A percentile compares a stretch with the other conserved stretches of the same genome.
These are phyloP conservation scores for Elaphurus davidianus DNA, from an alignment of 2,113 vertebrate species.

Conservation along the genomic window DNA sequence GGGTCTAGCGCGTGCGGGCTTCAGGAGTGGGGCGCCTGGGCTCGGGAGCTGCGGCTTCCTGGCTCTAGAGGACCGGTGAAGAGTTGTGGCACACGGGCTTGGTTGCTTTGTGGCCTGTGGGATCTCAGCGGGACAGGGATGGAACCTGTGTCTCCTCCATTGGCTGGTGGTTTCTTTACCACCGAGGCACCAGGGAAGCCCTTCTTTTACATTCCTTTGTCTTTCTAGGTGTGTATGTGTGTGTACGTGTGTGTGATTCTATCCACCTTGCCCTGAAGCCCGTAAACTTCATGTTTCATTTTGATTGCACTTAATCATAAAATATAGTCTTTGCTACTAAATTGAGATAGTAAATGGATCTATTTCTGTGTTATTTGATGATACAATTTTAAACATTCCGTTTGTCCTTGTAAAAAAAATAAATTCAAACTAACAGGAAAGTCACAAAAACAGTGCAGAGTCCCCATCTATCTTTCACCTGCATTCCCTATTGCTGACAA, in stretches of 20 bases:
- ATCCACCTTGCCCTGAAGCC: neutral
- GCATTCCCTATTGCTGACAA: neutral
- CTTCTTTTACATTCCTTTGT: neutral
- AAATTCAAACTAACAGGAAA: neutral
- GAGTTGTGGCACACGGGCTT: rapidly evolving
- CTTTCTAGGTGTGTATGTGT: neutral
- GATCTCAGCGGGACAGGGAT: neutral
- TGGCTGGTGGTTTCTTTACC: neutral
- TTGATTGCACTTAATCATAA: neutral
- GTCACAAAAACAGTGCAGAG: neutral
- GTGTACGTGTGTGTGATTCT: neutral
- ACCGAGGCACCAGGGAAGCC: neutral
- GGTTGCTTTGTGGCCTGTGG: neutral
- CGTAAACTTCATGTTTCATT: neutral
- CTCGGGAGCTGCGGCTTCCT: neutral
- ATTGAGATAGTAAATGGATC: neutral
- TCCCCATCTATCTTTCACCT: too few species aligned
- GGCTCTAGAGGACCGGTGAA: neutral
- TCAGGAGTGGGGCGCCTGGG: neutral
- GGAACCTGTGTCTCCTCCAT: rapidly evolving
- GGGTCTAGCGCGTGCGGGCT: rapidly evolving
- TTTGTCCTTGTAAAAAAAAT: neutral
- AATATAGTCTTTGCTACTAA: neutral
- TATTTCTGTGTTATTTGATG: neutral
- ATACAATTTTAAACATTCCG: neutral